Percentiles rank a stretch among this genome's conserved stretches.
These are phyloP conservation scores for Calliphora vicina DNA, from an alignment of 1,140 invertebrate genomes.

Conservation along the genomic window DNA sequence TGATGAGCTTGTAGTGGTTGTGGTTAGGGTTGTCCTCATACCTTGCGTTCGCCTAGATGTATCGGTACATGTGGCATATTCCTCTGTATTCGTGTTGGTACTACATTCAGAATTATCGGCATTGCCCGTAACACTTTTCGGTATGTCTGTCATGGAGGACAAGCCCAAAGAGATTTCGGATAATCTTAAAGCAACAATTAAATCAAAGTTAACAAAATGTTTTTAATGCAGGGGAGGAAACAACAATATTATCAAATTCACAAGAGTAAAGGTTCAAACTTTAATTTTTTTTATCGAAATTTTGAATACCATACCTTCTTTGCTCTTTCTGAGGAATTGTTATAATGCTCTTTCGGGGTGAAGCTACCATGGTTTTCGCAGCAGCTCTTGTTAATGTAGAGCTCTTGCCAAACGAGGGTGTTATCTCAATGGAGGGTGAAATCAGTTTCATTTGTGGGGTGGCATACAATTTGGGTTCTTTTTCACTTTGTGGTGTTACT, in stretches of 20 bases:
- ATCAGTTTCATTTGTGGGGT: not conserved
- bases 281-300: too few species aligned
- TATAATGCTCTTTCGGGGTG: not conserved
- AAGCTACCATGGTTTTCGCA: not conserved
- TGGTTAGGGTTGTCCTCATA: slow-evolving; percentile 62
- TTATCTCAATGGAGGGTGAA: slow-evolving; percentile 20
- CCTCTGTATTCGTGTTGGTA: slow-evolving; percentile 86
- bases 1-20: slow-evolving; percentile 58
- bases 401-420: not conserved
- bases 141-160: slow-evolving; percentile 42
- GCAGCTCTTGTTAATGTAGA: not conserved
- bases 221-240: too few species aligned
- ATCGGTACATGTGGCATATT: slow-evolving; percentile 81
- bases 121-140: slow-evolving; percentile 65
- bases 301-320: slow-evolving; percentile 2
- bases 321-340: not conserved
- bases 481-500: slow-evolving; percentile 16
- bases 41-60: slow-evolving; percentile 76
- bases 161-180: slow-evolving; percentile 7
- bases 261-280: too few species aligned
- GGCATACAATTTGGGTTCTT: not conserved
- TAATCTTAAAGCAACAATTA: not conserved
- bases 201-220: not conserved
- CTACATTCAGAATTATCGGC: slow-evolving; percentile 84
- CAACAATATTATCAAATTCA: too few species aligned